phyloP scores from a whole-genome alignment of 2,888 invertebrate species.

The Xanthorhoe spadicearia region DNA sequence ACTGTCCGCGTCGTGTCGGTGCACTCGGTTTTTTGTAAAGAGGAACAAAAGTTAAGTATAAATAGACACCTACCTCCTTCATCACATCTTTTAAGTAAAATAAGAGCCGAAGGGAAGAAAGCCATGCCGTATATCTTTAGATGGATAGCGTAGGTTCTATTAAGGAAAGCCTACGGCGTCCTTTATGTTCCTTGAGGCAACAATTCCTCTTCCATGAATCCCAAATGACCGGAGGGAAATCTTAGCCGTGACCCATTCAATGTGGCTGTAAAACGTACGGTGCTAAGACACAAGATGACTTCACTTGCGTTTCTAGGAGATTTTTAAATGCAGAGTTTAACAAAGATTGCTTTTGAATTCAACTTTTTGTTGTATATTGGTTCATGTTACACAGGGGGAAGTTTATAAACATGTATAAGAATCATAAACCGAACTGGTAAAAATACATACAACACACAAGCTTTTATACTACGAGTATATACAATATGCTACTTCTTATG shows the following conservation, averaged over 20 bases:
- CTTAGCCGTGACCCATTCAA: conserved; percentile 84
- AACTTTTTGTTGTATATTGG: conserved; percentile 29
- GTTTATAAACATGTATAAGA: not conserved
- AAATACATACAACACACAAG: no score
- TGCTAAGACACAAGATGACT: conserved; percentile 47
- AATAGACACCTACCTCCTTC: conserved; percentile 48
- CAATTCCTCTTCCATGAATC: conserved; percentile 83
- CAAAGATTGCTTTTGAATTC: conserved; percentile 29
- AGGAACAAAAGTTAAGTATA: conserved; percentile 56
- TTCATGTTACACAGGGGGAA: not conserved
- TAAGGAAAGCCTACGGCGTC: conserved; percentile 77
- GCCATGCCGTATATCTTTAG: conserved; percentile 64
- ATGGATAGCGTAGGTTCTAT: conserved; percentile 67
- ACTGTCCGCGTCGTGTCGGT: conserved; percentile 44
- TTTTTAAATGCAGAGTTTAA: conserved; percentile 36
- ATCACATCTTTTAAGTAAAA: conserved; percentile 58
- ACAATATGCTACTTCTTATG: not conserved
- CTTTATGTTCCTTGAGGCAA: conserved; percentile 82
- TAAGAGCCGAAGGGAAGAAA: conserved; percentile 63
- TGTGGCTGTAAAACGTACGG: conserved; percentile 62
- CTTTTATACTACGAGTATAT: no score
- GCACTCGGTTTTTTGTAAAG: conserved; percentile 47
- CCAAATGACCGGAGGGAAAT: conserved; percentile 85
- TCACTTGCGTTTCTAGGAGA: conserved; percentile 35
- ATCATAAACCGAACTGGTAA: no score